Base-by-base conservation (phyloP, 2,888 invertebrate species). In the Epinotia demarniana region DNA sequence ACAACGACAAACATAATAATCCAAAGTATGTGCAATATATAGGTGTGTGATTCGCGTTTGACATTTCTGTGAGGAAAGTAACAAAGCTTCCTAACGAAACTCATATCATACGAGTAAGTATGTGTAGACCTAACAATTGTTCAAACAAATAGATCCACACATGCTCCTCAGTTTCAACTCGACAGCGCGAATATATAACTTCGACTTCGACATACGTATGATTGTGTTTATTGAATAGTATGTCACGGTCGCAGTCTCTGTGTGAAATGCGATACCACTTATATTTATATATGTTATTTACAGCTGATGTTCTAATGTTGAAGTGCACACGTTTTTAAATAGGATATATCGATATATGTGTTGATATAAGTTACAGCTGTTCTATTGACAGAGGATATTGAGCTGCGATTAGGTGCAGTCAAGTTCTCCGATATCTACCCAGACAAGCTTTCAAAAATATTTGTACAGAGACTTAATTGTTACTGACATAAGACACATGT, bases 221-320 rank as follows among this genome's bases (percentile, higher is more conserved):
- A 58, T 68, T 69, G n/a, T 58, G 58, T n/a, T 69, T 46, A 68
- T 68, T 60, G 46, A 69, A 69, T 58, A 69, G 58, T 60, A 18
- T 69, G 69, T 69, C 69, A 69, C 69, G 69, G 69, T 69, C 69
- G n/a, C 23, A 4, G 43, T 58, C 27, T 43, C 60, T 57, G 67
- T 46, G 58, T 46, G 69, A 69, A 69, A 69, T 57, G 58, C 58
- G 43, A 69, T 60, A 69, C 19, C 46, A 33, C 23, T 18, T 27
- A 61, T 16, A 27, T 16, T 33, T 6, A 39, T 61, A 61, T 33
- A 19, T 66, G 58, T 46, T 69, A n/a, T 49, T 46, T 33, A 68
- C 69, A 69, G 60, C 69, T 69, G 58, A 69, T 69, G 58, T n/a
- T 33, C 16, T 58, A 23, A 68, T 68, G 58, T 60, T 46, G n/a